Evolutionary conservation across 1,140 invertebrate genomes (phyloP).

Genomic region (Hermetia illucens): DNA sequence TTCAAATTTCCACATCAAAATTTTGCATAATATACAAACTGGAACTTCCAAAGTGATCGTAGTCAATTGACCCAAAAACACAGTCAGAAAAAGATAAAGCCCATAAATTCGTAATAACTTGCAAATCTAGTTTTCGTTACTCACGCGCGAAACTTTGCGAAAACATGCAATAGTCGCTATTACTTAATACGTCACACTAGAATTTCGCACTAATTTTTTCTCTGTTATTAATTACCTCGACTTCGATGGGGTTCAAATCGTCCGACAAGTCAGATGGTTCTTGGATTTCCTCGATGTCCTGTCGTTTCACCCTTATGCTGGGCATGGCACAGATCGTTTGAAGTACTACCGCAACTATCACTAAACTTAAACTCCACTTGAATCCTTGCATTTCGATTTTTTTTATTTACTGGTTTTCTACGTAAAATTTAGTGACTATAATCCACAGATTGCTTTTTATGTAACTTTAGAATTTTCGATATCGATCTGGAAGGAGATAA

Average conservation of each 20-base stretch:
- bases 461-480: background rate
- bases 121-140: too few species aligned
- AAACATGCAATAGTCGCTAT: too few species aligned
- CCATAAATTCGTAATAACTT: too few species aligned
- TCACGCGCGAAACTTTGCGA: too few species aligned
- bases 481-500: background rate
- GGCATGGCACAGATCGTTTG: conserved; percentile 5
- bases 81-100: too few species aligned
- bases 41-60: too few species aligned
- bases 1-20: too few species aligned
- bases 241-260: conserved; percentile 28
- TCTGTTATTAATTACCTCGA: conserved; percentile 28
- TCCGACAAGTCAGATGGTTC: conserved; percentile 1
- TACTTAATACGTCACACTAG: too few species aligned
- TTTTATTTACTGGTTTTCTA: background rate
- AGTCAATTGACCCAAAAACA: too few species aligned
- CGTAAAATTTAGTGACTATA: background rate
- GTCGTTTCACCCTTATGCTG: conserved; percentile 11
- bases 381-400: conserved; percentile 2
- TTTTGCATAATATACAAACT: too few species aligned
- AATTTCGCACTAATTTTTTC: too few species aligned
- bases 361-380: conserved; percentile 1
- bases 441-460: background rate
- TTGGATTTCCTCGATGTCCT: conserved; percentile 11
- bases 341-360: background rate